Conservation (phyloP, 1,140 invertebrate genomes). For the Lithobius niger region DNA sequence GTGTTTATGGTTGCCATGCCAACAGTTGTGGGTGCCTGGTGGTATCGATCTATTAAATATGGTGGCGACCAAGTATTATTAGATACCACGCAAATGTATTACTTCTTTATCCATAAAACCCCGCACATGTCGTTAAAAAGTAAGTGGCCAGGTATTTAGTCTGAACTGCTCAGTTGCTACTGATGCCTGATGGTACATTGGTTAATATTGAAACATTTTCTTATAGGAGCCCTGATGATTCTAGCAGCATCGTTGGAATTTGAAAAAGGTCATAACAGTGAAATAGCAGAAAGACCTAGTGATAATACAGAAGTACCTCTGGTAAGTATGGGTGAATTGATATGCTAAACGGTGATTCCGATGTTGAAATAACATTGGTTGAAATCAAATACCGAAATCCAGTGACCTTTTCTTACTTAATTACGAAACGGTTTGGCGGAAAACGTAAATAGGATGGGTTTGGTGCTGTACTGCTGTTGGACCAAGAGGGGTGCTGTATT, state of each 20-base stretch:
- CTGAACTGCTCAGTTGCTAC: no score
- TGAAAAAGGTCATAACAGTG: conserved; percentile 81
- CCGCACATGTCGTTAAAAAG: conserved; percentile 85
- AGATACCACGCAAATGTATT: conserved; percentile 91
- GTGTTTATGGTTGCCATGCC: conserved; percentile 86
- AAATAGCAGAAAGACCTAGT: conserved; percentile 80
- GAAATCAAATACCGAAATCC: no score
- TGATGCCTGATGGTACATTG: no score
- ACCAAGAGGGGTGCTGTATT: no score
- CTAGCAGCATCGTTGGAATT: conserved; percentile 92
- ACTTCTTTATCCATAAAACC: conserved; percentile 89
- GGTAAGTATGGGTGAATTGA: conserved; percentile 49
- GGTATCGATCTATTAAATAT: conserved; percentile 91
- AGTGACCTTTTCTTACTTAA: no score
- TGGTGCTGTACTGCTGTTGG: no score
- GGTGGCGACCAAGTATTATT: conserved; percentile 60
- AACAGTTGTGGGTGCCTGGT: conserved; percentile 74
- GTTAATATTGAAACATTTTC: conserved; percentile 9
- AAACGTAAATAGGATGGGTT: no score
- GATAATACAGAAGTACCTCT: conserved; percentile 91
- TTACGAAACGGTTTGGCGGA: no score
- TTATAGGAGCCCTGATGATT: conserved; percentile 77
- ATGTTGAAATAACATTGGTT: no score
- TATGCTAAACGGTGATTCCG: no score
- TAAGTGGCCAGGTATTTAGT: conserved; percentile 23